Base-by-base conservation (phyloP, 2,888 invertebrate species). In the Gandaritis pyraliata region DNA sequence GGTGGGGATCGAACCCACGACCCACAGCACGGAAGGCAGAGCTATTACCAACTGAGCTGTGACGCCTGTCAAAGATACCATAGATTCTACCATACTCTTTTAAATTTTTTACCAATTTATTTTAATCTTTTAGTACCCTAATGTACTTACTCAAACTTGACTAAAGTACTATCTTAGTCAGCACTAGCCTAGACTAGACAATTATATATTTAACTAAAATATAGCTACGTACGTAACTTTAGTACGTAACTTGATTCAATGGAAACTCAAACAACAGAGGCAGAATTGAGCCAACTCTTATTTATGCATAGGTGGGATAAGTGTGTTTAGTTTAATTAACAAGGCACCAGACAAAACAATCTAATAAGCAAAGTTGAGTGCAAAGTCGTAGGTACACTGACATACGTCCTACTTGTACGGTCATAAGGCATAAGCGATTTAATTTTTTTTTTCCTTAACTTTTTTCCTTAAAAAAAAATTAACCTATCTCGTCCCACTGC, bases 291-390 rank as follows among this genome's bases (percentile, higher is more conserved):
- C 64, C 64, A 72, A 74, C 73, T 69, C 67, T 74, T 78, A 50
- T n/a, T 16, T 38, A 70, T 69, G 68, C 70, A 68, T 59, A 75
- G 72, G 78, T 77, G 78, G 70, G 71, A 72, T 71, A 69, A 76
- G 73, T 43, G 16, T 43, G 16, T 16, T 33, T 43, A 43, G 43
- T 82, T 86, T 83, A 81, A 86, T 86, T 87, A 86, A 77, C 81
- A 76, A 73, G 69, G 72, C 75, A 72, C 71, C 73, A 81, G 83
- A 87, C 86, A 82, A 87, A 85, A 87, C 88, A 88, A 87, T 85
- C 81, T 81, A 86, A 88, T 88, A 86, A 82, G 76, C 77, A 76
- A 84, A 87, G 83, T 87, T 86, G 77, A 83, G 83, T 81, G 81
- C 79, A 81, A 82, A 86, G 82, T 85, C 78, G 81, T 78, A n/a